phyloP scores from a whole-genome alignment of 1,140 invertebrate genomes.

The Thaumetopoea pityocampa region DNA sequence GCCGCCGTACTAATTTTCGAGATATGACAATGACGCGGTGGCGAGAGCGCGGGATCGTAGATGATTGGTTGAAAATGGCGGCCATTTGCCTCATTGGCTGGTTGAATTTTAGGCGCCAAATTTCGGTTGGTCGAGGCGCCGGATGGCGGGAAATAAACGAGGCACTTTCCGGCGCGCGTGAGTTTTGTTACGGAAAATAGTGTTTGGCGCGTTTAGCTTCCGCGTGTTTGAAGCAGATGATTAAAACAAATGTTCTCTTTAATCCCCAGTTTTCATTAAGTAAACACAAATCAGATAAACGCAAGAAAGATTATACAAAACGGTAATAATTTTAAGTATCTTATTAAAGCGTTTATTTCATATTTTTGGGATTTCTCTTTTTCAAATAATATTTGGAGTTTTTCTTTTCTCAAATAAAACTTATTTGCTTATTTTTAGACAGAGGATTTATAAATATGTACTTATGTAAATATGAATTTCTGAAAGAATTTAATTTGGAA shows the following conservation, averaged over 20 bases:
- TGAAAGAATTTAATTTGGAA: no score
- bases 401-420: no score
- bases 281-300: no score
- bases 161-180: conserved; percentile 62
- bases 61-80: conserved; percentile 70
- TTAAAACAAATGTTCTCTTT: conserved; percentile 23
- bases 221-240: conserved; percentile 28
- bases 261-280: conserved; percentile 22
- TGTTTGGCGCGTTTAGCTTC: conserved; percentile 60
- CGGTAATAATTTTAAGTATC: no score
- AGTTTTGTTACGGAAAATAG: conserved; percentile 66
- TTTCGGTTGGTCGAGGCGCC: conserved; percentile 71
- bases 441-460: no score
- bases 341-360: no score
- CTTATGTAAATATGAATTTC: no score
- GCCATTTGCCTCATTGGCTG: conserved; percentile 55
- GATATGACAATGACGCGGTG: conserved; percentile 70
- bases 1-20: conserved; percentile 72
- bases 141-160: conserved; percentile 70
- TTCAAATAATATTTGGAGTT: no score
- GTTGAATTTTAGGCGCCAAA: conserved; percentile 66
- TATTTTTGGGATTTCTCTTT: no score
- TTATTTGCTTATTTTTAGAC: no score
- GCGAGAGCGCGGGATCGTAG: conserved; percentile 64
- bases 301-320: no score